Evolutionary conservation across 2,113 vertebrate species (phyloP), one percentile per base, ranked within the genome.

Genomic region (Elephantulus edwardii): DNA sequence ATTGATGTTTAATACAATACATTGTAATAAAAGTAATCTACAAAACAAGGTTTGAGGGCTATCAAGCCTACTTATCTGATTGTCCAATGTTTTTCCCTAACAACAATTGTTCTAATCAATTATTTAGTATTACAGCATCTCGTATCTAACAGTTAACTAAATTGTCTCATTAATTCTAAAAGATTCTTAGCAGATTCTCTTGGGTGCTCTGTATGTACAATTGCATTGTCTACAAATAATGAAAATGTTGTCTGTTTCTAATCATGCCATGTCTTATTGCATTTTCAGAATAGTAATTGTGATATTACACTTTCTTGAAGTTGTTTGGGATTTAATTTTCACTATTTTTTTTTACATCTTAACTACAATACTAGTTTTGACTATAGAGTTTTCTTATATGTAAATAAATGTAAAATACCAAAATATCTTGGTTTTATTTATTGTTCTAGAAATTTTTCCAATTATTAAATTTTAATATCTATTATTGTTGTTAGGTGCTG

Each of bases 41-140:
- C 8, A 48, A 30, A 38, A 46, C 19, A 89, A 26, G 10, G 52
- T 74, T 89, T 12, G 0, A 4, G 6, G 5, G 3, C 24, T 40
- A 40, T 3, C 26, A 78, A 87, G 33, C 85, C 62, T 56, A 48
- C 14, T 46, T 22, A 72, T 60, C 3, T 40, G 30, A 62, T 50
- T 70, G 14, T 38, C 17, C 26, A 83, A 42, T 90, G n/a, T n/a
- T 84, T 90, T 35, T 14, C 64, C 8, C 9, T 85, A 86, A n/a
- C 58, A 42, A 38, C 26, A 88, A 40, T 79, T 52, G 3, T 46
- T 85, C 83, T 66, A 93, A 85, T 95, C 77, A 80, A 82, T 93
- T 83, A 80, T 66, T 81, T 24, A 75, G 33, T 11, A 24, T 79
- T 95, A 75, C 1, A 28, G 50, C 6, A 14, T 75, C 68, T 79